Evolutionary conservation across 1,140 invertebrate genomes (phyloP), one percentile per base, ranked within the genome.

Genomic region (Euwallacea similis): DNA sequence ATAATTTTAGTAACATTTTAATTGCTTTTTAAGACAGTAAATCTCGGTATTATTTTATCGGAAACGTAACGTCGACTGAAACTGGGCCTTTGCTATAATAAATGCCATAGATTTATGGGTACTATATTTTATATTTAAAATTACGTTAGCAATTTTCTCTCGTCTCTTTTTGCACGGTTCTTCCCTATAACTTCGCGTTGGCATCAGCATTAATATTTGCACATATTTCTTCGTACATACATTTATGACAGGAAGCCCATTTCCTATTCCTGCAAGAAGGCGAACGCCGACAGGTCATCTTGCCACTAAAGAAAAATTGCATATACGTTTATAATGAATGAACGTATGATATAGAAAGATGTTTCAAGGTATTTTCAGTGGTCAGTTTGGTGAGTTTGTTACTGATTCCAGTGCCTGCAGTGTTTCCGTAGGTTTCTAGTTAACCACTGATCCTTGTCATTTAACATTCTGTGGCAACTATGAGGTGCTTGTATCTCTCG

Each of bases 171-270:
- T 13, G 9, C 46, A 13, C 13, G 13, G 46, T 50, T 50, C 46
- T 50, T 50, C 46, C 46, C 21, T 33, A 50, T 13, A 2, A 0
- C 13, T 50, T 50, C 46, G 13, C 9, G 46, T 50, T 6, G 46
- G 9, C 2, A 11, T 33, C 21, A 58, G 1, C 21, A 33, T 58
- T 58, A 58, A 58, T 58, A 58, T 58, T 58, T 43, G 59, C 42
- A 16, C 59, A 61, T 61, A 42, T 61, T 61, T 61, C 59, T 61
- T 42, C 21, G 9, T 11, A n/a, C 21, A 33, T 33, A 33, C 42
- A 16, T 61, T 61, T 61, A 61, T 61, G 21, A 21, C 59, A 61
- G 59, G 59, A 61, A 61, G 43, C 33, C 33, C 59, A 61, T 61
- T 61, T 61, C 59, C 59, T 61, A 61, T 61, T 61, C 59, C 41